Base-by-base conservation (phyloP, 1,140 invertebrate species). In the Scaptomyza montana region DNA sequence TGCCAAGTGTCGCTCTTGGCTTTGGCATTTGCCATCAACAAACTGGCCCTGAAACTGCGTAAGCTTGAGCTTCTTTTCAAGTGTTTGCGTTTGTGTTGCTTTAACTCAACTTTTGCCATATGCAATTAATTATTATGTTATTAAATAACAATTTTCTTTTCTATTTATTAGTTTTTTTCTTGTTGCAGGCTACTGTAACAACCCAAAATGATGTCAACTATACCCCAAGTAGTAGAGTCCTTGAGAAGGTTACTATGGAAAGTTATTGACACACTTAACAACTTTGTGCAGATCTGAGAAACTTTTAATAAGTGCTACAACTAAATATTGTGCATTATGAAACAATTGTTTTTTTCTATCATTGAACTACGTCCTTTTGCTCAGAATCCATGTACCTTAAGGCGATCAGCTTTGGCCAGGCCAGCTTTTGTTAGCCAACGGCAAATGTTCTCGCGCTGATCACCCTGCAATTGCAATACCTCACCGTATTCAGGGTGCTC, bases 401-500 rank as follows among this genome's bases (percentile, higher is more conserved):
- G 94, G 92, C 98, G 97, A 91, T 98, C 96, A 80, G 96, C 95
- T 92, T 97, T 97, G 16, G 97, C 97, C 86, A 99, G 95, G 81
- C 96, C 97, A 77, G 96, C 95, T 93, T 97, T 97, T 75, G 96
- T 97, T 68, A 99, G 94, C 95, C 98, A 98, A 93, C 97, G 96
- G 92, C 96, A 97, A 92, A 98, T 78, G 13, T 78, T 78, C 41
- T 78, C 77, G 6, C 77, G 77, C 16, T 78, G 77, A 73, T 78
- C 77, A 80, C 99, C 99, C 93, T 99, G 98, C 79, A 99, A 94
- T 93, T 99, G 99, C 70, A 99, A 95, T 85, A 99, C 98, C 94
- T 99, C 98, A 86, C 98, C 99, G 95, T 99, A 99, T 94, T 99
- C 98, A 61, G 98, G 96, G 93, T 99, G 98, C 92, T 98, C 97